phyloP scores from a whole-genome alignment of 2,113 vertebrate species.

The Eudorcas thomsonii region DNA sequence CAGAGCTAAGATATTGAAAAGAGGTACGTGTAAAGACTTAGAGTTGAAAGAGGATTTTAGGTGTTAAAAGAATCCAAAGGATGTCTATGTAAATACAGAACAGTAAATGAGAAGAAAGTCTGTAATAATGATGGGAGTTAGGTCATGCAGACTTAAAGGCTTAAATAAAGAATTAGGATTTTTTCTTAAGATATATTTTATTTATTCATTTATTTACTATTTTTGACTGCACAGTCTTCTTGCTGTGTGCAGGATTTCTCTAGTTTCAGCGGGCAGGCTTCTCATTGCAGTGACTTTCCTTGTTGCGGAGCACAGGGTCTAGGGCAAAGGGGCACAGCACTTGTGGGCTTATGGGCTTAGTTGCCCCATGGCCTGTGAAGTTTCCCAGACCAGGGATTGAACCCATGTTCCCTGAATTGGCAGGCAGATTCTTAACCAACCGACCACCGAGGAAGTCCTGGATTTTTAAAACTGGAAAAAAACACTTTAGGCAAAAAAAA shows the following conservation, averaged over 20 bases:
- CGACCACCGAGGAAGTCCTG: background rate
- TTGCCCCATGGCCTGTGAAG: background rate
- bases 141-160: background rate
- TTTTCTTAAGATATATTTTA: background rate
- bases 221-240: background rate
- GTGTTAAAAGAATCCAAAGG: background rate
- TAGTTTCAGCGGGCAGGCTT: background rate
- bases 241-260: background rate
- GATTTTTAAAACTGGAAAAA: background rate
- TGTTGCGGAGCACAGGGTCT: background rate
- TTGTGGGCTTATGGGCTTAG: background rate
- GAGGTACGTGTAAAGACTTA: background rate
- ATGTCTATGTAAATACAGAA: background rate
- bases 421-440: background rate
- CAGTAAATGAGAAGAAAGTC: background rate
- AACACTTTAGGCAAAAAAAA: background rate
- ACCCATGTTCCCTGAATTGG: background rate
- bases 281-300: background rate
- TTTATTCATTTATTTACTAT: background rate
- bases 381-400: background rate
- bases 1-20: background rate
- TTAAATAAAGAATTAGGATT: background rate
- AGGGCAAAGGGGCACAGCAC: background rate
- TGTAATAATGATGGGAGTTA: background rate
- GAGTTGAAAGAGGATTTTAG: background rate